Percentiles rank a stretch among this genome's conserved stretches.
Conservation (phyloP, 2,113 vertebrate genomes). For the Vulpes lagopus region DNA sequence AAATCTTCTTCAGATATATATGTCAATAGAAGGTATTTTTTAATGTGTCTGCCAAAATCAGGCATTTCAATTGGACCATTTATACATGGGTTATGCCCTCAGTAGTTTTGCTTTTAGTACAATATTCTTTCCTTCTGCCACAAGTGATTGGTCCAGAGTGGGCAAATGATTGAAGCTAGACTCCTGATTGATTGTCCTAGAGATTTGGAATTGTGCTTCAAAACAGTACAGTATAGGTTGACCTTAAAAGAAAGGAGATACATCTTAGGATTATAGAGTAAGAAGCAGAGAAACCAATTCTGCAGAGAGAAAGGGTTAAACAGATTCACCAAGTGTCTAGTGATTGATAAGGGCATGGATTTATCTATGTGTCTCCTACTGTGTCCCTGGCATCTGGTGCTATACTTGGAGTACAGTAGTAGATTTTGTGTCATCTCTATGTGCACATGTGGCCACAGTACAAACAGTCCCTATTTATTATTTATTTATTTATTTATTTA, state of each 20-base stretch:
- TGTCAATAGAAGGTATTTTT: neutral
- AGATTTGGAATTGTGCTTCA: neutral
- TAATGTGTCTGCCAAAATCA: neutral
- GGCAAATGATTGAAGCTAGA: neutral
- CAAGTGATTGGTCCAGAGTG: neutral
- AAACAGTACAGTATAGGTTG: neutral
- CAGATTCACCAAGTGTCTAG: neutral
- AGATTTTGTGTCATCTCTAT: neutral
- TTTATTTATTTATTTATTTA: neutral
- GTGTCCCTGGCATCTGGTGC: neutral
- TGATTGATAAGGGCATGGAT: neutral
- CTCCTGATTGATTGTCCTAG: neutral
- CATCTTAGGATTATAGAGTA: neutral
- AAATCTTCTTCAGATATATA: neutral
- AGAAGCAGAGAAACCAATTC: neutral
- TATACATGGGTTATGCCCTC: rapidly evolving
- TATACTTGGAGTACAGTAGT: neutral
- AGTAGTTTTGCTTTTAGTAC: neutral
- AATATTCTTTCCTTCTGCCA: neutral
- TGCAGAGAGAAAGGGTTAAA: neutral
- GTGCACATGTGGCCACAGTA: neutral
- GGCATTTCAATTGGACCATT: neutral
- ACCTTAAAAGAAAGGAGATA: neutral
- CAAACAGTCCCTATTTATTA: neutral
- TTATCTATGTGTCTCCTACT: neutral